A percentile compares a stretch with the other conserved stretches of the same genome.
Evolutionary conservation across 2,888 invertebrate species (phyloP).

Genomic region (Caenorhabditis afra): DNA sequence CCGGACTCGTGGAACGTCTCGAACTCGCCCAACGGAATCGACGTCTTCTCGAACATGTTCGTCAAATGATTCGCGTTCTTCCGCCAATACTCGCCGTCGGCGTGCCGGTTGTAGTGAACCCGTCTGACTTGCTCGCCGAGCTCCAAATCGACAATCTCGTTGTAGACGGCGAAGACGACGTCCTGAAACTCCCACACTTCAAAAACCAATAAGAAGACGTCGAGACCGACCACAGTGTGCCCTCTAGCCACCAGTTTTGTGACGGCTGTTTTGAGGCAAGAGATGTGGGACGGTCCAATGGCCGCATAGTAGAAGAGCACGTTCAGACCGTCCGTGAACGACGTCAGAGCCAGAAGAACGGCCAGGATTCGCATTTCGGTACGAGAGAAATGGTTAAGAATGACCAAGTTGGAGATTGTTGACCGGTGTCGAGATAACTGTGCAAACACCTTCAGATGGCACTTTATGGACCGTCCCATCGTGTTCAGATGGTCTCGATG

Average conservation of each 20-base stretch:
- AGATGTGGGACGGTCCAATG: constrained; percentile 33
- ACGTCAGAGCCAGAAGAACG: too few species aligned
- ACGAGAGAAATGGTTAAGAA: too few species aligned
- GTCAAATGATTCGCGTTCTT: constrained; percentile 28
- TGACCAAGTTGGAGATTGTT: too few species aligned
- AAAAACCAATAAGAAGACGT: too few species aligned
- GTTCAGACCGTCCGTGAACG: constrained; percentile 5
- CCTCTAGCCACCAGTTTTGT: constrained; percentile 4
- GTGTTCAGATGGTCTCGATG: too few species aligned
- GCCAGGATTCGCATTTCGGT: too few species aligned
- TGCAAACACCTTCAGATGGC: too few species aligned
- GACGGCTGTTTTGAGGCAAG: constrained; percentile 17
- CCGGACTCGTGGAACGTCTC: constrained; percentile 36
- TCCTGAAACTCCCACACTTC: constrained; percentile 8
- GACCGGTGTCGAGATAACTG: too few species aligned
- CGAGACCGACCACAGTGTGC: constrained; percentile 19
- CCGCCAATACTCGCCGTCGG: constrained; percentile 25
- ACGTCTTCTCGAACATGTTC: constrained; percentile 39
- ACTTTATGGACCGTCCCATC: too few species aligned
- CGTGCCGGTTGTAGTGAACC: constrained; percentile 36
- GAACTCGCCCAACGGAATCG: constrained; percentile 29
- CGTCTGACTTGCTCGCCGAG: constrained; percentile 21
- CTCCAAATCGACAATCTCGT: constrained; percentile 12
- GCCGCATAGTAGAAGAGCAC: constrained; percentile 30
- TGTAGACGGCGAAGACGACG: constrained; percentile 34